Base-by-base conservation (phyloP, 2,113 vertebrate species). In the Pomatorhinus ruficollis region DNA sequence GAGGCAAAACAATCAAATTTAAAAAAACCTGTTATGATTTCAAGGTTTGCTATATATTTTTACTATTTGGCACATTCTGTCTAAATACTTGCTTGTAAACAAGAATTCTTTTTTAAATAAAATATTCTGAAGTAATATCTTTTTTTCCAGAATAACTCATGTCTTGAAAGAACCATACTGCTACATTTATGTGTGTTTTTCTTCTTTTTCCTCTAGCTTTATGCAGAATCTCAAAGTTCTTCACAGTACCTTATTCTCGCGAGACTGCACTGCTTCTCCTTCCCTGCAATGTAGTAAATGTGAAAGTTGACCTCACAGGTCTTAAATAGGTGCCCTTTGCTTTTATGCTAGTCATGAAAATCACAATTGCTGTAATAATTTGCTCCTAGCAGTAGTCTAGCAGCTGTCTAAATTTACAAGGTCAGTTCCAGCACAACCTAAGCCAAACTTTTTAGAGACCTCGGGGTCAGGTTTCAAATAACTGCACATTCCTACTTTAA, bases 371-470 rank as follows among this genome's bases (percentile, higher is more conserved):
- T 96, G 91, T 95, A 93, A 93, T 96, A 94, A 97, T 97, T 98
- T 97, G 98, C 97, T 98, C 95, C 96, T 87, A 96, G 96, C 90
- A n/a, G 84, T 96, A 95, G 94, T 78, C 93, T 92, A 94, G 93
- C 98, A 98, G 98, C 98, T 98, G 98, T 98, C 97, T 97, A 97
- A 98, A 98, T 98, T 97, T 97, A 97, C 97, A 98, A 97, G 98
- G 98, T 98, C 98, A 98, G 89, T 86, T 94, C 86, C 56, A 83
- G 81, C 93, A 93, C 96, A 84, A 80, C 97, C 95, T 90, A 96
- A 97, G 93, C 96, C 96, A 97, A 93, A 87, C 91, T 86, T 96
- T 96, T 97, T 65, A 96, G 97, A 97, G 96, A 97, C 97, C 92
- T 91, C 27, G 56, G 96, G 96, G 97, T 98, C 98, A 97, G 93